Percentiles rank a stretch among this genome's conserved stretches.
Conservation (phyloP, 2,888 invertebrate genomes). For the Papilio elwesi region DNA sequence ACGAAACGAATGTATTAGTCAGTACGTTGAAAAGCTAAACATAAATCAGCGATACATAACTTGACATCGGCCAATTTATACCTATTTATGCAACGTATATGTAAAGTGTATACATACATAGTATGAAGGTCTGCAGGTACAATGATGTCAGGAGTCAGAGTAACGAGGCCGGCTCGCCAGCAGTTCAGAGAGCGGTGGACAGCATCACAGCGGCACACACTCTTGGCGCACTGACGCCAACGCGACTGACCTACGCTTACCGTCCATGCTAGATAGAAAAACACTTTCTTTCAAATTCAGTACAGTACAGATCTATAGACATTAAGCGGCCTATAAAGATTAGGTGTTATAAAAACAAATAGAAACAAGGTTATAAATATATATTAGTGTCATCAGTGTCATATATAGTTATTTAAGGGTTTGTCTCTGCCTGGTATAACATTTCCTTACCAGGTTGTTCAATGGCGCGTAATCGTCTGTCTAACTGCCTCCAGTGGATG, state of each 20-base stretch:
- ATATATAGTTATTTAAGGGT: no score
- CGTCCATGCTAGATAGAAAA: slow-evolving; percentile 84
- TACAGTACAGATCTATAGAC: no score
- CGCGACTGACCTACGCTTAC: slow-evolving; percentile 84
- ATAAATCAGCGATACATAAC: no score
- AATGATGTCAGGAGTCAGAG: slow-evolving; percentile 85
- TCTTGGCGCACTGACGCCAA: slow-evolving; percentile 86
- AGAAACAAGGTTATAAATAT: no score
- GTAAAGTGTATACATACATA: slow-evolving; percentile 78
- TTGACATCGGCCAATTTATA: no score
- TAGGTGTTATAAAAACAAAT: no score
- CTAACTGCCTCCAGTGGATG: slow-evolving; percentile 82
- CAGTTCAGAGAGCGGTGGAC: slow-evolving; percentile 87
- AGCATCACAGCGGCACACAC: slow-evolving; percentile 86
- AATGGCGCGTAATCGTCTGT: slow-evolving; percentile 86
- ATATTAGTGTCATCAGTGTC: no score
- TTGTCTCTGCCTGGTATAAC: slow-evolving; percentile 5
- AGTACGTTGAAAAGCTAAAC: neutral
- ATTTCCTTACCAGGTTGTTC: slow-evolving; percentile 86
- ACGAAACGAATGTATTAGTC: neutral
- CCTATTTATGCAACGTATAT: no score
- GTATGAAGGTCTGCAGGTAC: slow-evolving; percentile 86
- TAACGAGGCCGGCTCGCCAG: slow-evolving; percentile 85
- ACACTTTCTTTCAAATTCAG: no score
- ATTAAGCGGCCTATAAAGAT: no score